Percentiles rank a stretch among this genome's conserved stretches.
Evolutionary conservation across 37 sponge, comb jelly and placozoan genomes (phyloP).

Genomic region (Beroe forskalii): DNA sequence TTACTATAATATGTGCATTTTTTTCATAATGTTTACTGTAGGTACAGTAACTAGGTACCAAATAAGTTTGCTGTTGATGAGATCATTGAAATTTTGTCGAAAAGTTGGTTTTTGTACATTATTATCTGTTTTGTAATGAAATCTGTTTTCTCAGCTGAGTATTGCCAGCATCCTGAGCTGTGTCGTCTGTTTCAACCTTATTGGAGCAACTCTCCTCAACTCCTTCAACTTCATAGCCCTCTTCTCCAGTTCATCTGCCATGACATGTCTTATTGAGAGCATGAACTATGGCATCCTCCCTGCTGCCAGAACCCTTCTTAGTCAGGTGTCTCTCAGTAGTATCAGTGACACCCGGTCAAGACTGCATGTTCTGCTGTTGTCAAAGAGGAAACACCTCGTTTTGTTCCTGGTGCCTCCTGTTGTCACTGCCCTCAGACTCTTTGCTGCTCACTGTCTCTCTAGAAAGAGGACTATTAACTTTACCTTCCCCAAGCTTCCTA

Average conservation of each 20-base stretch:
- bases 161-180: neutral
- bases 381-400: conserved; percentile 14
- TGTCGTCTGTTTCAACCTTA: neutral
- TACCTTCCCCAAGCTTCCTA: conserved; percentile 10
- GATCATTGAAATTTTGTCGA: too few species aligned
- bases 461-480: conserved; percentile 40
- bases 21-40: too few species aligned
- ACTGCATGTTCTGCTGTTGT: conserved; percentile 13
- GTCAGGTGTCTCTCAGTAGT: neutral
- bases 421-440: neutral
- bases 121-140: too few species aligned
- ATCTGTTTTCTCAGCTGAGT: too few species aligned
- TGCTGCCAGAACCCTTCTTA: neutral
- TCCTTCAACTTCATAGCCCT: conserved; percentile 56
- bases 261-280: conserved; percentile 2
- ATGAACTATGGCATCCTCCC: neutral
- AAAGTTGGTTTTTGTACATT: too few species aligned
- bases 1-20: too few species aligned
- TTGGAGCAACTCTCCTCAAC: conserved; percentile 31
- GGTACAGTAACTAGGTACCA: too few species aligned
- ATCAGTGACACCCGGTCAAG: conserved; percentile 3
- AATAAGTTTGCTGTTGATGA: too few species aligned
- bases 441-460: neutral
- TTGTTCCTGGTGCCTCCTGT: conserved; percentile 33
- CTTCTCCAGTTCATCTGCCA: conserved; percentile 16